A percentile compares a stretch with the other conserved stretches of the same genome.
phyloP scores from a whole-genome alignment of 2,113 vertebrate species.

The Damaliscus lunatus region DNA sequence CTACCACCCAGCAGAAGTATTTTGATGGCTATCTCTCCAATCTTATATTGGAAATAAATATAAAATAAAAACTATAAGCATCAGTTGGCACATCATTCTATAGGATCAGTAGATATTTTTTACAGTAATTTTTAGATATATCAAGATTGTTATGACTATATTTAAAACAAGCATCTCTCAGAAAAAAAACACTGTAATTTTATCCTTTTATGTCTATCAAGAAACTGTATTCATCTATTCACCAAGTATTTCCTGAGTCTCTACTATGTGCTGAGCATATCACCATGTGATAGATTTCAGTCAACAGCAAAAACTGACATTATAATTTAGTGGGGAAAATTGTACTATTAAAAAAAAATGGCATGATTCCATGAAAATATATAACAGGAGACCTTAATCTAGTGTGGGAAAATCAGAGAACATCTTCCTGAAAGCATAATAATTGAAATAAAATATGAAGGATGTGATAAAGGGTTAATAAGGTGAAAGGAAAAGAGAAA shows the following conservation, averaged over 20 bases:
- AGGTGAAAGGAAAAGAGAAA: background rate
- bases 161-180: background rate
- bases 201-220: constrained; percentile 14
- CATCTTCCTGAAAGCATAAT: background rate
- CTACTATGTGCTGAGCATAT: background rate
- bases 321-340: background rate
- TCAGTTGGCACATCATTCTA: background rate
- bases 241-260: background rate
- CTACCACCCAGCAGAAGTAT: background rate
- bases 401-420: background rate
- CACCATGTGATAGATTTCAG: background rate
- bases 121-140: background rate
- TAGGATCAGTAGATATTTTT: background rate
- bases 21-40: background rate
- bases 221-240: background rate
- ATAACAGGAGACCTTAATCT: background rate
- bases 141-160: background rate
- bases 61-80: background rate
- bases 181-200: constrained; percentile 2
- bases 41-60: constrained; percentile 9
- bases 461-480: background rate
- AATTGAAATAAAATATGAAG: background rate
- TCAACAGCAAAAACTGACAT: background rate
- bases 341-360: background rate
- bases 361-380: background rate